phyloP scores from a whole-genome alignment of 2,797 vertebrate species.

The Pipistrellus pygmaeus region DNA sequence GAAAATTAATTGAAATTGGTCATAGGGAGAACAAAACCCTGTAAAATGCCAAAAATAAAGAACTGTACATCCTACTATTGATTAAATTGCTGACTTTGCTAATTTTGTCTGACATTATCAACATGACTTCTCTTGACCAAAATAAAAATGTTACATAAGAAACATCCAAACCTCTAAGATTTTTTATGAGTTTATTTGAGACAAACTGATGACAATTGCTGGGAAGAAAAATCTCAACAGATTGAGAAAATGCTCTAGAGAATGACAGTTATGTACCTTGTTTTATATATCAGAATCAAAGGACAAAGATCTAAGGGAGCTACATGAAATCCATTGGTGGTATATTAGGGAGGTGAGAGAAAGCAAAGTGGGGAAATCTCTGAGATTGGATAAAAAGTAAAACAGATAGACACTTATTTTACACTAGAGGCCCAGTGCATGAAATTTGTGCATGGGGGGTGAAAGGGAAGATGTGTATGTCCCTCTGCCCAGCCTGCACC shows the following conservation, averaged over 20 bases:
- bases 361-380: background rate
- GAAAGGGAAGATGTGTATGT: too few relatives aligned
- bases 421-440: too few relatives aligned
- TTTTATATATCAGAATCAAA: background rate
- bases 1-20: background rate
- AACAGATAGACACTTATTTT: background rate
- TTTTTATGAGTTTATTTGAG: background rate
- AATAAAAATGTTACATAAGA: conserved; percentile 1
- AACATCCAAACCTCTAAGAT: background rate
- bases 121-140: conserved; percentile 7
- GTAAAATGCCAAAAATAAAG: conserved; percentile 68
- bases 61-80: background rate
- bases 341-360: background rate
- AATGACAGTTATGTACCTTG: background rate
- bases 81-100: background rate
- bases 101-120: conserved; percentile 26
- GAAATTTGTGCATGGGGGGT: too few relatives aligned
- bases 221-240: background rate
- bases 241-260: too few relatives aligned
- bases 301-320: background rate
- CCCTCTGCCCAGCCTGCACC: too few relatives aligned
- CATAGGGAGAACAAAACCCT: background rate
- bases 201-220: background rate
- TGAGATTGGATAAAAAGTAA: background rate
- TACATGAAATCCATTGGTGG: background rate